Conservation (phyloP, 2,797 vertebrate genomes). For the Merluccius polli region DNA sequence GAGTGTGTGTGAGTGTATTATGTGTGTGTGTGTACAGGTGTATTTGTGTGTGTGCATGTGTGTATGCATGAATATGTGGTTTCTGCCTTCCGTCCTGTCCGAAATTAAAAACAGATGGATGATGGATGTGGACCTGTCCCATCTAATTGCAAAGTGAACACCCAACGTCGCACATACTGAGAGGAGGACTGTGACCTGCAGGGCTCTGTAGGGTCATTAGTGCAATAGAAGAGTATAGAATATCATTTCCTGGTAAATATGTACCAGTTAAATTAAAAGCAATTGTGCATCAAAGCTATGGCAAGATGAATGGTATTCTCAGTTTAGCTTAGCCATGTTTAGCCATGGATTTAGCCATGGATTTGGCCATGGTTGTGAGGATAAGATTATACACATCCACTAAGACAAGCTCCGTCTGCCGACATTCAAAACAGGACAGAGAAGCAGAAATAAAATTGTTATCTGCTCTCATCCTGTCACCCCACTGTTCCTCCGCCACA, state of each 20-base stretch:
- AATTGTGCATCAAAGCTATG: background rate
- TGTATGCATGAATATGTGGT: background rate
- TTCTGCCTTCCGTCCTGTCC: background rate
- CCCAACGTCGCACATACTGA: no score
- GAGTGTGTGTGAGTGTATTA: constrained; percentile 34
- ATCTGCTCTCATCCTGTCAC: background rate
- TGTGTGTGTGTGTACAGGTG: background rate
- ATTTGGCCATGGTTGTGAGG: background rate
- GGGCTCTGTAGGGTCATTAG: no score
- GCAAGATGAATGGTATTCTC: background rate
- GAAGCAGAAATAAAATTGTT: background rate
- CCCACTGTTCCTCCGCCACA: constrained; percentile 24
- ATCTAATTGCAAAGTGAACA: background rate
- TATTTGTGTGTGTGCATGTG: background rate
- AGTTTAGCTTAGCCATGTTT: background rate
- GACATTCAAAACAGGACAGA: background rate
- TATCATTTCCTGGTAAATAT: background rate
- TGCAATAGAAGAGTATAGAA: background rate
- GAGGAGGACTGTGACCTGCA: background rate
- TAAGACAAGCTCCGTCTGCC: background rate
- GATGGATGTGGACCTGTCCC: background rate
- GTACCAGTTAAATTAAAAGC: background rate
- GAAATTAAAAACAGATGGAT: background rate
- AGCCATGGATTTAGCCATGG: background rate
- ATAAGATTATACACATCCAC: background rate